A percentile compares a stretch with the other conserved stretches of the same genome.
phyloP scores from a whole-genome alignment of 2,888 invertebrate genomes.

The Oeneis ivallda region DNA sequence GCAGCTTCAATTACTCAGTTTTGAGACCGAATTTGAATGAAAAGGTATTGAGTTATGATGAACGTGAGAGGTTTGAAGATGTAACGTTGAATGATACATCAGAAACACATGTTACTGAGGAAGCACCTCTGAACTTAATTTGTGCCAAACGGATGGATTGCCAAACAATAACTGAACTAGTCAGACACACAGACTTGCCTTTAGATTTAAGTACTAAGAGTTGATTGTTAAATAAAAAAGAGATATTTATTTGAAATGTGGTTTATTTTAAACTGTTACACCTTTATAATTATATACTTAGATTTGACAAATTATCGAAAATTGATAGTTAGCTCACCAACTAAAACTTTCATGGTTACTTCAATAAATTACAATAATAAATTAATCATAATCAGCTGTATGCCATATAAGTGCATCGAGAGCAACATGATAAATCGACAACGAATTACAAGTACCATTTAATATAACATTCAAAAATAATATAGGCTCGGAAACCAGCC shows the following conservation, averaged over 20 bases:
- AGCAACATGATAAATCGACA: background rate
- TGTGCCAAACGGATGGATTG: slow-evolving; percentile 64
- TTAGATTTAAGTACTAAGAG: slow-evolving; percentile 84
- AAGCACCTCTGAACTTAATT: slow-evolving; percentile 72
- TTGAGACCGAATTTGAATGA: slow-evolving; percentile 58
- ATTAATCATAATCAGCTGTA: background rate
- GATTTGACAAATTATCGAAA: background rate
- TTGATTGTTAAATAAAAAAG: slow-evolving; percentile 56
- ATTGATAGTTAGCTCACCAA: background rate
- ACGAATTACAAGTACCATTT: background rate
- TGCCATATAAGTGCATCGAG: background rate
- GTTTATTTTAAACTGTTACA: slow-evolving; percentile 34
- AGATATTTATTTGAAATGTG: slow-evolving; percentile 41
- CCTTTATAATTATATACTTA: slow-evolving; percentile 7
- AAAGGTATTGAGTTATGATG: slow-evolving; percentile 60
- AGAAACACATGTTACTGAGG: slow-evolving; percentile 39
- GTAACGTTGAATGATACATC: slow-evolving; percentile 45
- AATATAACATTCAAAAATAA: background rate
- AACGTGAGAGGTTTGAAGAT: slow-evolving; percentile 48
- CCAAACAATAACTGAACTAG: slow-evolving; percentile 65
- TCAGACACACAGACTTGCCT: slow-evolving; percentile 77
- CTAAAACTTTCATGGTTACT: background rate
- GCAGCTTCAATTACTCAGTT: slow-evolving; percentile 56
- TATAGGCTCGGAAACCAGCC: no score
- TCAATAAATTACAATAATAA: background rate